phyloP scores from a whole-genome alignment of 2,113 vertebrate species.

The Zosterops pallidus region DNA sequence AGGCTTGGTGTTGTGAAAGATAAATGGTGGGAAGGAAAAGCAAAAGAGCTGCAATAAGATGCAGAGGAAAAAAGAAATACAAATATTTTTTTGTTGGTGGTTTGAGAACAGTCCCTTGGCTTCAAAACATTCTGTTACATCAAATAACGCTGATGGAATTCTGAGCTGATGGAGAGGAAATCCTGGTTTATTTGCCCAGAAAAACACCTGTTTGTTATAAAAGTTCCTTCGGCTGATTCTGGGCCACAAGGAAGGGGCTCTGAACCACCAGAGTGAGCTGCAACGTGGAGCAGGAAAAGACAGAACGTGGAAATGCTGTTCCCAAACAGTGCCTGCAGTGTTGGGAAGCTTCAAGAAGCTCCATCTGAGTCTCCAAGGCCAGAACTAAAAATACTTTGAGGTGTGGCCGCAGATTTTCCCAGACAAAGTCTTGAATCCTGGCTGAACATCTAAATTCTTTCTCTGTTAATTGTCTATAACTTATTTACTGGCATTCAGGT shows the following conservation, averaged over 20 bases:
- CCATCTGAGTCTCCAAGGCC: background rate
- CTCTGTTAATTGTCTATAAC: accelerated
- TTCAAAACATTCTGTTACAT: background rate
- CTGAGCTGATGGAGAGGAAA: background rate
- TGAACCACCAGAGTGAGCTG: background rate
- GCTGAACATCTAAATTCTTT: background rate
- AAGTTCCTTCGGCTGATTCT: background rate
- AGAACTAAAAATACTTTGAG: background rate
- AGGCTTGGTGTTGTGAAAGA: background rate
- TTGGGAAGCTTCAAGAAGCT: background rate
- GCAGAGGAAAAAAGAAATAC: background rate
- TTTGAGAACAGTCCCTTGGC: background rate
- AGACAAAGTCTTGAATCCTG: background rate
- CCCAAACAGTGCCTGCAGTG: accelerated
- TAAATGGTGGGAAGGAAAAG: conserved; percentile 43
- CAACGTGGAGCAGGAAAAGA: accelerated
- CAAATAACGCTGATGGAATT: background rate
- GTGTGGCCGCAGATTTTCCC: background rate
- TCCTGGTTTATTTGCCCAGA: background rate
- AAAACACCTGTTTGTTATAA: background rate
- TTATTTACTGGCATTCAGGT: accelerated
- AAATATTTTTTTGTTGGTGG: background rate
- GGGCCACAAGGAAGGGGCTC: background rate
- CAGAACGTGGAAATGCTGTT: background rate
- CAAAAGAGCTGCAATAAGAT: background rate